Evolutionary conservation across 35 echinoderm and acorn worm species (phyloP), one percentile per base, ranked within the genome.

Genomic region (Strongylocentrotus purpuratus): DNA sequence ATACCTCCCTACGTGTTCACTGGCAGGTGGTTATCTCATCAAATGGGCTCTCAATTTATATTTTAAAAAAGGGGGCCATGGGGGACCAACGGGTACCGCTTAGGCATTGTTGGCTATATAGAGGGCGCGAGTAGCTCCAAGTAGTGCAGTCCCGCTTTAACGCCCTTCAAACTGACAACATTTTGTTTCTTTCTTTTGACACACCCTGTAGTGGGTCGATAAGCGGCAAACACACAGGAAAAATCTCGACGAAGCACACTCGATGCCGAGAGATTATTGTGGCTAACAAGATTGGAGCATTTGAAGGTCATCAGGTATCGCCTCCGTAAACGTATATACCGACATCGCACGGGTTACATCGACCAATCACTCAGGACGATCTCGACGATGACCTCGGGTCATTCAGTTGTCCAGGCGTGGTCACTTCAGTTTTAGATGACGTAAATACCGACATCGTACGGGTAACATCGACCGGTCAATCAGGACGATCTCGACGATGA

Each of bases 211-310:
- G 87, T 46, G 33, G 32, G 87, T 89, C 87, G 87, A 89, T 89
- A 89, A 33, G 87, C 87, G 87, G 87, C 87, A 89, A 33, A 89
- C 87, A 89, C 87, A 89, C 33, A 89, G 87, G 45, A 32, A 89
- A 59, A 89, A 89, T 89, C 87, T 89, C 87, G 33, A 31, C 87
- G 32, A 33, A 89, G 87, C 87, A 46, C 87, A 46, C 87, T 89
- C 33, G 87, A 89, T 33, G 87, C 31, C 0, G 87, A 89, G 45
- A 89, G 87, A 89, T 89, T 89, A 89, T 89, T 89, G 87, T 89
- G 87, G 87, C 20, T 89, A 89, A 89, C 87, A 46, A 41, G 87
- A 89, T 89, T 89, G 32, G 33, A 89, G 87, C 87, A 31, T 89
- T 89, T 89, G 87, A 89, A 89, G 87, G 87, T 89, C 87, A 28